phyloP scores from a whole-genome alignment of 2,113 vertebrate genomes.

The Notechis scutatus region DNA sequence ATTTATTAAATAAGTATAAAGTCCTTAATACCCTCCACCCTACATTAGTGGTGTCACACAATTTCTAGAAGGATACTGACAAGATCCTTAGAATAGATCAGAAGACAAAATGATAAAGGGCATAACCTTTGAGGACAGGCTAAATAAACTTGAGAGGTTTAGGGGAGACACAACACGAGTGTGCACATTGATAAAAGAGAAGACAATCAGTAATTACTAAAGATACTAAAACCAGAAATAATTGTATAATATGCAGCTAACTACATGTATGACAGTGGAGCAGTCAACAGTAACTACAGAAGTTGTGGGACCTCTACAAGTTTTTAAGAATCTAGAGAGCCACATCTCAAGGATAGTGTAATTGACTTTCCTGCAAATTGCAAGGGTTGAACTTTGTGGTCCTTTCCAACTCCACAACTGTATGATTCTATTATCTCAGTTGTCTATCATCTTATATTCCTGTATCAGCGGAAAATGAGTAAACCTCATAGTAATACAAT shows the following conservation, averaged over 20 bases:
- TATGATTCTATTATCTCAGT: background rate
- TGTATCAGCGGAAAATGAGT: background rate
- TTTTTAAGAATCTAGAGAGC: background rate
- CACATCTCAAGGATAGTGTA: background rate
- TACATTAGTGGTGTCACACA: background rate
- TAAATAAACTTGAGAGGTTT: background rate
- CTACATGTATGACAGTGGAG: background rate
- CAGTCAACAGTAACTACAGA: background rate
- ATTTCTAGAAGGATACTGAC: background rate
- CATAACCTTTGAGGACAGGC: background rate
- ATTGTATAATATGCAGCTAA: background rate
- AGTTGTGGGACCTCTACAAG: background rate
- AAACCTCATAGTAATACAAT: background rate
- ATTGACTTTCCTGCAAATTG: background rate
- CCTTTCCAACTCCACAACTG: background rate
- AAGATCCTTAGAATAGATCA: background rate
- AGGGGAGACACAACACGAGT: background rate
- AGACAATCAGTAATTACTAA: background rate
- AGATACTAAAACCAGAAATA: background rate
- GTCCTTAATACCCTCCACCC: background rate
- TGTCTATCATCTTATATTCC: background rate
- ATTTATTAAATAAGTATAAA: background rate
- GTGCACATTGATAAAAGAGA: background rate
- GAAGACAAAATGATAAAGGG: background rate
- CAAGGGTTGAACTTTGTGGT: background rate